phyloP scores from a whole-genome alignment of 2,113 vertebrate species.

The Tetrax tetrax region DNA sequence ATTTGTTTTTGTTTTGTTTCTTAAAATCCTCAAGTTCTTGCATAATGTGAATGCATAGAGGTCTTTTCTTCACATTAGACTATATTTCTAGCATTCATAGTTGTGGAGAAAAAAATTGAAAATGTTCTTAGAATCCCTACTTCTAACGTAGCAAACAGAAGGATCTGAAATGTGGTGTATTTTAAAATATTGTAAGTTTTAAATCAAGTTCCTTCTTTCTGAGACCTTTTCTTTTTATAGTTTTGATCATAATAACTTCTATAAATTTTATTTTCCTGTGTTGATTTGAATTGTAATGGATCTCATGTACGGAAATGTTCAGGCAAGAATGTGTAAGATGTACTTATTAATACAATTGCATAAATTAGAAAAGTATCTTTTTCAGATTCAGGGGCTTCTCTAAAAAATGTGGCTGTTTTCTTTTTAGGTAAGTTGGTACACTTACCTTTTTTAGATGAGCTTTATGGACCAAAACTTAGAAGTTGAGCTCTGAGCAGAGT shows the following conservation, averaged over 20 bases:
- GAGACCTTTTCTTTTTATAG: background rate
- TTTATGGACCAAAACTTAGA: background rate
- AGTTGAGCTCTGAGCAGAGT: background rate
- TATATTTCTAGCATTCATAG: background rate
- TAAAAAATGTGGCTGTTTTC: background rate
- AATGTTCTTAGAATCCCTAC: background rate
- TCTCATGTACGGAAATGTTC: background rate
- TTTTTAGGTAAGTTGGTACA: background rate
- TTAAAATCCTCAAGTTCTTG: background rate
- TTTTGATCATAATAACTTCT: background rate
- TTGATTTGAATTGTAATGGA: background rate
- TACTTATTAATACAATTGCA: background rate
- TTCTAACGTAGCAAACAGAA: background rate
- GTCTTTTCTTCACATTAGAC: background rate
- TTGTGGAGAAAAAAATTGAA: background rate
- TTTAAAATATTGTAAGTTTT: background rate
- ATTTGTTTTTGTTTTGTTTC: background rate
- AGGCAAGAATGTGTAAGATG: background rate
- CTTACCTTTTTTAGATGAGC: background rate
- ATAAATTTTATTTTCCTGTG: background rate
- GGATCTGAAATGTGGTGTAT: background rate
- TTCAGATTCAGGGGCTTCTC: background rate
- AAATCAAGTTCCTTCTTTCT: background rate
- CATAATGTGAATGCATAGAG: background rate
- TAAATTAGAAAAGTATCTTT: background rate